Evolutionary conservation across 2,888 invertebrate species (phyloP).

Genomic region (Brachypalpus laphriformis): DNA sequence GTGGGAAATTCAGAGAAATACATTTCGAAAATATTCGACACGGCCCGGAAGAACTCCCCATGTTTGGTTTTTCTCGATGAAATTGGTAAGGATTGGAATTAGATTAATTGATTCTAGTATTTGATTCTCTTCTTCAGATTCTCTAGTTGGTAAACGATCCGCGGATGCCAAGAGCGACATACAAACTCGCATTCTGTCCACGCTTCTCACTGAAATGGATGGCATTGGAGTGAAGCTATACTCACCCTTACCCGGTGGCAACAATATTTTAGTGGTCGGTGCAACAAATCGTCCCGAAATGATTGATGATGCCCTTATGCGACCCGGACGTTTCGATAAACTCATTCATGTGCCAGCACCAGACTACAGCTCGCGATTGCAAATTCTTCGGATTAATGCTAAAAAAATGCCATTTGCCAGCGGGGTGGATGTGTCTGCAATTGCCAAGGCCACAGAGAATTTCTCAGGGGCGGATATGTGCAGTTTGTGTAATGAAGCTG

Average conservation of each 20-base stretch:
- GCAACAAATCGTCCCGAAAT: constrained; percentile 87
- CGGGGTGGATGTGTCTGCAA: constrained; percentile 81
- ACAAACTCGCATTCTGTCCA: constrained; percentile 85
- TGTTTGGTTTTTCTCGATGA: constrained; percentile 87
- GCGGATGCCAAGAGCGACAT: constrained; percentile 81
- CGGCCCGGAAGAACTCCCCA: constrained; percentile 85
- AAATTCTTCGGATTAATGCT: constrained; percentile 83
- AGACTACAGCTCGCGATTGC: constrained; percentile 83
- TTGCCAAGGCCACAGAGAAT: constrained; percentile 83
- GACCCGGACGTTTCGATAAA: constrained; percentile 87
- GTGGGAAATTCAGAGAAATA: constrained; percentile 87
- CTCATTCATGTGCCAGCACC: constrained; percentile 86
- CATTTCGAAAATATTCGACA: constrained; percentile 85
- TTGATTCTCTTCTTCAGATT: constrained; percentile 79
- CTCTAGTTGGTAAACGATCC: constrained; percentile 83
- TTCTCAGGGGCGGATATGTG: constrained; percentile 87
- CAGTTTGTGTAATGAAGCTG: constrained; percentile 86
- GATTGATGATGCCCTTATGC: constrained; percentile 85
- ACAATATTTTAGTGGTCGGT: constrained; percentile 85
- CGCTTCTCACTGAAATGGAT: constrained; percentile 87
- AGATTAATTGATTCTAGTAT: not conserved
- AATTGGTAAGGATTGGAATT: constrained; percentile 82
- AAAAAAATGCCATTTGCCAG: constrained; percentile 82
- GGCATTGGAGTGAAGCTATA: constrained; percentile 83
- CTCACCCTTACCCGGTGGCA: constrained; percentile 61